phyloP scores from a whole-genome alignment of 2,888 invertebrate species.

The Heliconius erato region DNA sequence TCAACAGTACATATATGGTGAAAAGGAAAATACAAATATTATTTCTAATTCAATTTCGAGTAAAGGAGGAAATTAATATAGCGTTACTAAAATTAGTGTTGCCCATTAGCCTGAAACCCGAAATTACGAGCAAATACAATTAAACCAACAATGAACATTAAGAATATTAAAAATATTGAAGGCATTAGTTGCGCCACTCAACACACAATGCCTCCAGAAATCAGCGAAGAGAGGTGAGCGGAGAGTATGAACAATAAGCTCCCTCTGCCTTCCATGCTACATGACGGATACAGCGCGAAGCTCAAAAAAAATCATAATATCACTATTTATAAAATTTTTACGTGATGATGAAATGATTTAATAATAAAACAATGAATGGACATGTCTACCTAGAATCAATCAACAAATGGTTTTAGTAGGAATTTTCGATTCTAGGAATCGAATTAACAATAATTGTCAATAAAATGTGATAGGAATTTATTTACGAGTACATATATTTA shows the following conservation, averaged over 20 bases:
- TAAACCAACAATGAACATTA: slow-evolving; percentile 17
- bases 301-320: neutral
- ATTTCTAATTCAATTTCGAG: neutral
- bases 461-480: too few relatives aligned
- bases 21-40: neutral
- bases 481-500: too few relatives aligned
- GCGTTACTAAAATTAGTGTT: slow-evolving; percentile 3
- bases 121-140: slow-evolving; percentile 22
- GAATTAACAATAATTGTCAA: too few relatives aligned
- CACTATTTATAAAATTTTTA: neutral
- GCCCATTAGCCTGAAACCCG: slow-evolving; percentile 13
- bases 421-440: too few relatives aligned
- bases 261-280: too few relatives aligned
- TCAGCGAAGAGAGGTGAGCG: too few relatives aligned
- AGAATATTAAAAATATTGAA: neutral
- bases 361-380: neutral
- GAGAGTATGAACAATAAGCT: too few relatives aligned
- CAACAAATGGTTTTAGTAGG: too few relatives aligned
- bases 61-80: neutral
- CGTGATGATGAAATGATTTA: neutral
- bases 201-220: too few relatives aligned
- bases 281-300: too few relatives aligned
- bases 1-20: neutral
- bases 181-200: too few relatives aligned
- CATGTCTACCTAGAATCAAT: neutral